Evolutionary conservation across 92 coral and sea anemone species (phyloP).

Genomic region (Epizoanthus fatuus): DNA sequence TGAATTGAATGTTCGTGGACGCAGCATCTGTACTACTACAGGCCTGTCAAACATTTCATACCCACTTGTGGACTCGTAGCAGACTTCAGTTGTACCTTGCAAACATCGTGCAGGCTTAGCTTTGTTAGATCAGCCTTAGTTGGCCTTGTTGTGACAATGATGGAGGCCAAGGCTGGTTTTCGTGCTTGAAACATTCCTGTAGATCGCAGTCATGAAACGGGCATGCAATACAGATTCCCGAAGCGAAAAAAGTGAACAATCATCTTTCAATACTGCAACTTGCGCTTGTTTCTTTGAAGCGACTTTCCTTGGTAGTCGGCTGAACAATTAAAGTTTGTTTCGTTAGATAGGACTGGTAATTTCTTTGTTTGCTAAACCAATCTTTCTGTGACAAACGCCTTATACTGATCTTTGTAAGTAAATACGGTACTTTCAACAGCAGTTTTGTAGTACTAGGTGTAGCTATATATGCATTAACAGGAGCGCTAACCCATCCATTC

Average conservation of each 20-base stretch:
- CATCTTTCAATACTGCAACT: slow-evolving; percentile 57
- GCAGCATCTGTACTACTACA: slow-evolving; percentile 59
- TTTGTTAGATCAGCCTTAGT: slow-evolving; percentile 47
- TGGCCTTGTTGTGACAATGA: slow-evolving; percentile 44
- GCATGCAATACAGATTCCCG: slow-evolving; percentile 53
- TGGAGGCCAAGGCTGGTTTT: slow-evolving; percentile 58
- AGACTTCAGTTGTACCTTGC: slow-evolving; percentile 39
- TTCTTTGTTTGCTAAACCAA: too few species aligned
- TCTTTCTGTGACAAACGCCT: too few species aligned
- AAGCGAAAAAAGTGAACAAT: slow-evolving; percentile 45
- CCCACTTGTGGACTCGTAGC: slow-evolving; percentile 46
- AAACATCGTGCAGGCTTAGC: slow-evolving; percentile 43
- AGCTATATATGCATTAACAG: too few species aligned
- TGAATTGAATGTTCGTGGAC: slow-evolving; percentile 40
- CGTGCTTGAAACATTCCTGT: slow-evolving; percentile 55
- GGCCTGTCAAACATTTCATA: slow-evolving; percentile 54
- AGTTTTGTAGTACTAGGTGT: too few species aligned
- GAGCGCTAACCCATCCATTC: too few species aligned
- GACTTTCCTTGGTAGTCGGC: too few species aligned
- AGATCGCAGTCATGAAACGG: slow-evolving; percentile 53
- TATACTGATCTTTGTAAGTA: too few species aligned
- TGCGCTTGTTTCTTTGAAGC: not conserved
- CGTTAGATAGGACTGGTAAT: too few species aligned
- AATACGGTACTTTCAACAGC: too few species aligned
- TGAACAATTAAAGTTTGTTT: too few species aligned